Percentiles rank a stretch among this genome's conserved stretches.
Evolutionary conservation across 2,113 vertebrate genomes (phyloP).

Genomic region (Clarias gariepinus): DNA sequence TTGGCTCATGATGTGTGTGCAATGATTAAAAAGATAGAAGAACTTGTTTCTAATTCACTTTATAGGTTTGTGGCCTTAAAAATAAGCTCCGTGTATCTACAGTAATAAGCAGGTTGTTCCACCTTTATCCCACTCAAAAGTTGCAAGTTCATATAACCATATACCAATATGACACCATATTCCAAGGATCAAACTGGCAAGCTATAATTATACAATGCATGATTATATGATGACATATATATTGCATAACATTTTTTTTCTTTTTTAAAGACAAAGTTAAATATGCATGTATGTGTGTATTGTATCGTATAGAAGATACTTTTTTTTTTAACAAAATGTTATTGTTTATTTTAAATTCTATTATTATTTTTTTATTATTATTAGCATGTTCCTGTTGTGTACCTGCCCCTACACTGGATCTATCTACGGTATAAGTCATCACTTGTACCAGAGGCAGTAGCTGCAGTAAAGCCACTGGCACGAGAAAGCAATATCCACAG

Average conservation of each 20-base stretch:
- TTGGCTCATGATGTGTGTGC: background rate
- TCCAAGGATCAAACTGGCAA: background rate
- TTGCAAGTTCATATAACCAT: background rate
- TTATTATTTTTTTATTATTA: background rate
- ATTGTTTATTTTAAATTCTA: background rate
- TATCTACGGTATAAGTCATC: constrained; percentile 5
- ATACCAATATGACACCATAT: background rate
- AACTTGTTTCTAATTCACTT: background rate
- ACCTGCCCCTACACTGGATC: background rate
- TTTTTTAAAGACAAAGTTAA: background rate
- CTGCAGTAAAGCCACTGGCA: constrained; percentile 17
- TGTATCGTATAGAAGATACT: background rate
- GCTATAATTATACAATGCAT: background rate
- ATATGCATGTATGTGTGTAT: background rate
- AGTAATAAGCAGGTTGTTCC: background rate
- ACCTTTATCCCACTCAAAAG: background rate
- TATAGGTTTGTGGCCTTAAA: background rate
- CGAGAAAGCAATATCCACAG: constrained; percentile 3
- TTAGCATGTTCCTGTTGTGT: constrained; percentile 16
- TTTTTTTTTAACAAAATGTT: background rate
- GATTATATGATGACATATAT: background rate
- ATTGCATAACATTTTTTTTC: background rate
- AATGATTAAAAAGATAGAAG: background rate
- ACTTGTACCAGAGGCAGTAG: constrained; percentile 31
- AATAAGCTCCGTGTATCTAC: constrained; percentile 10